Conservation (phyloP, 2,797 vertebrate genomes). For the Perodicticus potto region DNA sequence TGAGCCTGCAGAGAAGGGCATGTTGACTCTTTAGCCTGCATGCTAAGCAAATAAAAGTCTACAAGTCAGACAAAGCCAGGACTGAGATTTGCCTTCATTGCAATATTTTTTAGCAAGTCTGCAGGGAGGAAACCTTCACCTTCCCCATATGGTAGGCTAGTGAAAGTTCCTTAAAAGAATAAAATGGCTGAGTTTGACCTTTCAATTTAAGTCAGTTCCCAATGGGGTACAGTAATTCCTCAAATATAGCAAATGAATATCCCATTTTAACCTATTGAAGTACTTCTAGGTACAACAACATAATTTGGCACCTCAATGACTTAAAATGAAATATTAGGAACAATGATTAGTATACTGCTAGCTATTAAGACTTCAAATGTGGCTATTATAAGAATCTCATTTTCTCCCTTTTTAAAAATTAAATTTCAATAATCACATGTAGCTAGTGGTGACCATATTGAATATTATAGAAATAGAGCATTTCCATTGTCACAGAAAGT, state of each 20-base stretch:
- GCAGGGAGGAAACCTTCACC: neutral
- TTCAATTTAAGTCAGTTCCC: constrained; percentile 22
- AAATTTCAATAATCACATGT: neutral
- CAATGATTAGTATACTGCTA: neutral
- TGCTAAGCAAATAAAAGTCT: neutral
- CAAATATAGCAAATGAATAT: constrained; percentile 5
- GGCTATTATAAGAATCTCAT: neutral
- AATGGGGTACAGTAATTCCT: neutral
- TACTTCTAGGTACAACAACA: neutral
- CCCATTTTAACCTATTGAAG: neutral
- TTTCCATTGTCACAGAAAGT: neutral
- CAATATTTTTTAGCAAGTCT: neutral
- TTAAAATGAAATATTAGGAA: constrained; percentile 6
- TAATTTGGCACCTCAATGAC: constrained; percentile 17
- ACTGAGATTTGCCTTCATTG: neutral
- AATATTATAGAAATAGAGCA: neutral
- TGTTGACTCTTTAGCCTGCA: neutral
- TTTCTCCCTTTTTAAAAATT: constrained; percentile 37
- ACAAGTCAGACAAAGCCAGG: neutral
- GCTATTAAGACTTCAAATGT: neutral
- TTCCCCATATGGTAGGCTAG: neutral
- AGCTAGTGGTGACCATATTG: neutral
- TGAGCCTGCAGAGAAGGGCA: neutral
- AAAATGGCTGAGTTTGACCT: neutral
- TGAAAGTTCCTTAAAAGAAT: neutral